phyloP scores from a whole-genome alignment of 2,113 vertebrate genomes.

The Ariopsis seemanni region DNA sequence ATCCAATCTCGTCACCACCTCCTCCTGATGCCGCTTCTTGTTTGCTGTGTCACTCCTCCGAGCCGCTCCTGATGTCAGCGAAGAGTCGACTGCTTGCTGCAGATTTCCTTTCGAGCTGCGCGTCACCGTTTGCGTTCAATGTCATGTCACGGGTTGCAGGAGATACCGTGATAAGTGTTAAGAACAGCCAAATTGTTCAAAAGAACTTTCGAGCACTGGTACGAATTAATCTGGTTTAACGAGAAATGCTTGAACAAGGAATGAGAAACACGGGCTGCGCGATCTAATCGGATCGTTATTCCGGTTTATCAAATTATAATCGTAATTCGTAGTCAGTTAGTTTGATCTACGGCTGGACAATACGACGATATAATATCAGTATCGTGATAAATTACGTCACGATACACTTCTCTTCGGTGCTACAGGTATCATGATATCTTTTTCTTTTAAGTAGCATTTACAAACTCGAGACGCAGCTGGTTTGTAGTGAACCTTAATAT shows the following conservation, averaged over 20 bases:
- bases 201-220: background rate
- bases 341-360: no score
- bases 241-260: background rate
- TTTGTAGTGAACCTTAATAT: no score
- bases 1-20: constrained; percentile 30
- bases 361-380: no score
- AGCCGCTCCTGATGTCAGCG: background rate
- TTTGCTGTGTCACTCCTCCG: constrained; percentile 26
- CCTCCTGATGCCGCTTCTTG: constrained; percentile 12
- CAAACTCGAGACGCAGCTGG: no score
- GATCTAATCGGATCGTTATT: background rate
- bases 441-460: no score
- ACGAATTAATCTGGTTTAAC: background rate
- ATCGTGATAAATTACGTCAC: no score
- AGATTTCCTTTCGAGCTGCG: background rate
- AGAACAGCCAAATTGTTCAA: background rate
- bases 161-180: background rate
- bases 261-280: background rate
- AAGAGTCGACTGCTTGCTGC: background rate
- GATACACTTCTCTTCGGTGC: no score
- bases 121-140: background rate
- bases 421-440: no score
- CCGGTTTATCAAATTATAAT: background rate
- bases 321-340: background rate
- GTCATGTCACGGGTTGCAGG: background rate